Percentiles rank a stretch among this genome's conserved stretches.
Conservation (phyloP, 2,113 vertebrate genomes). For the Cricetomys ansorgei region DNA sequence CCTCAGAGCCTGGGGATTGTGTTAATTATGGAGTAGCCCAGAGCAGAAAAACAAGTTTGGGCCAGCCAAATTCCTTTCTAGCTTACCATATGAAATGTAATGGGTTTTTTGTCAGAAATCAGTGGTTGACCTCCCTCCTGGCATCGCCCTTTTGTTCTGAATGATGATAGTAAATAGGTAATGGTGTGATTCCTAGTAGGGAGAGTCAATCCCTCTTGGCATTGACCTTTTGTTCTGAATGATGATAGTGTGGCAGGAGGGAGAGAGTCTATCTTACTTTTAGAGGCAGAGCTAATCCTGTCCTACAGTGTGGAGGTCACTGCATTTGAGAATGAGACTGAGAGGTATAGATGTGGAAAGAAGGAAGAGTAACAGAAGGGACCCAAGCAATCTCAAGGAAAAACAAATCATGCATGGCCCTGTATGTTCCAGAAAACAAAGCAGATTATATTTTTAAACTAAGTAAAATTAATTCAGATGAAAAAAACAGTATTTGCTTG, state of each 20-base stretch:
- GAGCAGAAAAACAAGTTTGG: constrained; percentile 44
- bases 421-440: constrained; percentile 54
- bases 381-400: not conserved
- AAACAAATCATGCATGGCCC: not conserved
- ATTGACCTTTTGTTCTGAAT: constrained; percentile 38
- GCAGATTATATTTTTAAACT: not conserved
- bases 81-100: constrained; percentile 60
- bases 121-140: constrained; percentile 43
- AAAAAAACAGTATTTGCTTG: constrained; percentile 1
- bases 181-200: constrained; percentile 15
- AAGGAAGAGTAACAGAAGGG: constrained; percentile 18
- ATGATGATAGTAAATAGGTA: constrained; percentile 13
- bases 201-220: constrained; percentile 13
- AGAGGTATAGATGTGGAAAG: not conserved
- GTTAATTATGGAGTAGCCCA: constrained; percentile 54
- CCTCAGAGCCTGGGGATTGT: constrained; percentile 43
- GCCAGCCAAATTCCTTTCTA: constrained; percentile 57
- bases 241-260: not conserved
- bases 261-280: not conserved
- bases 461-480: constrained; percentile 38
- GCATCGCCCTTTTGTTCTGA: constrained; percentile 31
- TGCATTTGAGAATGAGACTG: not conserved
- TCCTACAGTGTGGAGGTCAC: not conserved
- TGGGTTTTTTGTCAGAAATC: constrained; percentile 56
- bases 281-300: not conserved